phyloP scores from a whole-genome alignment of 2,888 invertebrate genomes.

The Tetragnatha montana region DNA sequence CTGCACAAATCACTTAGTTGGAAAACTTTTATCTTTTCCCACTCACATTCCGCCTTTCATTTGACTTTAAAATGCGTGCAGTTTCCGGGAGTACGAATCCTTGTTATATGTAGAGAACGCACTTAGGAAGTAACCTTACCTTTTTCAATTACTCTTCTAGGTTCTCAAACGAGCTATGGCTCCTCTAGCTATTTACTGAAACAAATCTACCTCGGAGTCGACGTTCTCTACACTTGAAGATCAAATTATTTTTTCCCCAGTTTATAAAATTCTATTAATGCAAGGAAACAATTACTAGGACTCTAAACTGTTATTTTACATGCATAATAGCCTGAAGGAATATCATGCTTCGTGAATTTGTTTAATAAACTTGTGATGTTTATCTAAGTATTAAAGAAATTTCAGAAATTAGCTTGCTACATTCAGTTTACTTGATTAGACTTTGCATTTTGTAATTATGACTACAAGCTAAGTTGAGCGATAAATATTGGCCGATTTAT shows the following conservation, averaged over 20 bases:
- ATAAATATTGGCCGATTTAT: not conserved
- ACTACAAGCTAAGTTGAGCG: not conserved
- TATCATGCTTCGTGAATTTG: not conserved
- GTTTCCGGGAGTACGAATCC: constrained; percentile 19
- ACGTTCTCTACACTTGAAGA: not conserved
- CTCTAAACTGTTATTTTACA: not conserved
- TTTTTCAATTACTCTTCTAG: constrained; percentile 30
- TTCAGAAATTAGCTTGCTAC: not conserved
- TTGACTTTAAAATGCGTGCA: constrained; percentile 46
- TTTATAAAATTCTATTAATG: not conserved
- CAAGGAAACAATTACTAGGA: not conserved
- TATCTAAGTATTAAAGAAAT: not conserved
- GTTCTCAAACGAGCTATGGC: not conserved
- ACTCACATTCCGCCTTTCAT: constrained; percentile 6
- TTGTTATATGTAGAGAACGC: not conserved
- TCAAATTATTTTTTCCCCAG: not conserved
- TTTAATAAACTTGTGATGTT: not conserved
- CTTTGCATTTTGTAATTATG: not conserved
- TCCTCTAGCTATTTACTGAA: not conserved
- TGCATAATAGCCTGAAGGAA: not conserved
- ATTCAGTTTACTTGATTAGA: not conserved
- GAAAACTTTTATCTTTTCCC: constrained; percentile 6
- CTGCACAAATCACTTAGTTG: not conserved
- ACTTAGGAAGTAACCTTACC: constrained; percentile 2
- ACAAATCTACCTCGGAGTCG: not conserved